A percentile compares a stretch with the other conserved stretches of the same genome.
Conservation (phyloP, 2,113 vertebrate species). For the Mola mola region DNA sequence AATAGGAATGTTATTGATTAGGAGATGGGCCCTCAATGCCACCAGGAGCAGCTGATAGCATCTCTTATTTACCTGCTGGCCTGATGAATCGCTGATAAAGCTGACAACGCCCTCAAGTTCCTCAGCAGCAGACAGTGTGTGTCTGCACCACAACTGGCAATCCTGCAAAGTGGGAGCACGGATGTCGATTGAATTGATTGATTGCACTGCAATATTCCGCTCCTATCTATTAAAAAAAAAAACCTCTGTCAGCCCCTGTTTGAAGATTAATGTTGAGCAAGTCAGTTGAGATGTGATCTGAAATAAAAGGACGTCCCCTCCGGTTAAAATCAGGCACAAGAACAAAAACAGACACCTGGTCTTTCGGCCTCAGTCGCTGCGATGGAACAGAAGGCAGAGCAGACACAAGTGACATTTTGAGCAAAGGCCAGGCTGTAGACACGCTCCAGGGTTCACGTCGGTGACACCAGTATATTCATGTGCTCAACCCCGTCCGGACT, state of each 20-base stretch:
- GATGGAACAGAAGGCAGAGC: slow-evolving; percentile 30
- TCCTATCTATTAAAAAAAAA: slow-evolving; percentile 18
- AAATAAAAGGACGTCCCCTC: slow-evolving; percentile 2
- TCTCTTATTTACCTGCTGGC: slow-evolving; percentile 82
- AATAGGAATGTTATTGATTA: slow-evolving; percentile 83
- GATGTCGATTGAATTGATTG: slow-evolving; percentile 53
- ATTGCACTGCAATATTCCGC: slow-evolving; percentile 49
- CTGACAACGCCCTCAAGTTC: slow-evolving; percentile 77
- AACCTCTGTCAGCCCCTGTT: slow-evolving; percentile 21
- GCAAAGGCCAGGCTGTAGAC: slow-evolving; percentile 16
- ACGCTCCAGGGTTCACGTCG: slow-evolving; percentile 20
- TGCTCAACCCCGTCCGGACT: slow-evolving; percentile 12
- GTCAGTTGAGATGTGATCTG: not conserved
- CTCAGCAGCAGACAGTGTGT: slow-evolving; percentile 29
- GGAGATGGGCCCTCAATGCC: slow-evolving; percentile 78
- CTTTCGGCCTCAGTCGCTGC: not conserved
- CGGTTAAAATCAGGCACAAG: too few relatives aligned
- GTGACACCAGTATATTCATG: slow-evolving; percentile 27
- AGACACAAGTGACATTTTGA: slow-evolving; percentile 28
- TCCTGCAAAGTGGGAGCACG: slow-evolving; percentile 17
- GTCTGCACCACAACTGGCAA: slow-evolving; percentile 28
- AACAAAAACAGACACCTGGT: slow-evolving; percentile 12
- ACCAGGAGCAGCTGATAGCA: slow-evolving; percentile 74
- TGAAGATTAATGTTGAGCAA: slow-evolving; percentile 36
- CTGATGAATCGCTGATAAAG: slow-evolving; percentile 78